These are phyloP conservation scores for Rhysida immarginata DNA, from an alignment of 1,140 invertebrate species.

Conservation along the genomic window DNA sequence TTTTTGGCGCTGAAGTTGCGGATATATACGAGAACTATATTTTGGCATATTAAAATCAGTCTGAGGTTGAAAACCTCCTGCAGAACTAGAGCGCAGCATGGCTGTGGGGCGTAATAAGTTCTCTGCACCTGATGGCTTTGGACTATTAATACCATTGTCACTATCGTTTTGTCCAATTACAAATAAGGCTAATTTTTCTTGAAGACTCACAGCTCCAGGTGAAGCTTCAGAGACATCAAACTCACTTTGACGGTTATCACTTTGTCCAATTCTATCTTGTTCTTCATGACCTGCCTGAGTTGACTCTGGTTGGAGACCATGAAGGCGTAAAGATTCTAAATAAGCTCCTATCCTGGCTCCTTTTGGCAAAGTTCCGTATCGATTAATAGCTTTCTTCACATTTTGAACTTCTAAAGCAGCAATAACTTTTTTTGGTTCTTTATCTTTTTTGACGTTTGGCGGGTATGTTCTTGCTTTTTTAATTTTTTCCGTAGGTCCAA, in stretches of 20 bases:
- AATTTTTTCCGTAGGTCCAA: slow-evolving; percentile 20
- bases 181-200: background rate
- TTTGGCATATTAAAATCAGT: background rate
- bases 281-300: slow-evolving; percentile 22
- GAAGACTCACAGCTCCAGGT: slow-evolving; percentile 4
- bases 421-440: slow-evolving; percentile 40
- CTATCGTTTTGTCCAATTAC: background rate
- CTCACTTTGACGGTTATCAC: slow-evolving; percentile 20
- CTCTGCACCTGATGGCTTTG: slow-evolving; percentile 10
- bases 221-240: slow-evolving; percentile 14
- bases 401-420: slow-evolving; percentile 90
- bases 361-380: slow-evolving; percentile 93
- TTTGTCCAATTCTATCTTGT: slow-evolving; percentile 1
- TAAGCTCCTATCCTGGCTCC: slow-evolving; percentile 88
- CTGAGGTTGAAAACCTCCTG: slow-evolving; percentile 21
- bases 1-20: slow-evolving; percentile 26
- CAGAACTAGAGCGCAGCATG: slow-evolving; percentile 27
- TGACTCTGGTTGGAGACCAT: slow-evolving; percentile 39
- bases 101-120: slow-evolving; percentile 22
- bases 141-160: slow-evolving; percentile 12
- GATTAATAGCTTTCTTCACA: slow-evolving; percentile 85
- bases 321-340: slow-evolving; percentile 73
- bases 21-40: slow-evolving; percentile 4
- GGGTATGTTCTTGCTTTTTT: slow-evolving; percentile 43
- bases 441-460: slow-evolving; percentile 23